Percentiles rank a stretch among this genome's conserved stretches.
These are phyloP conservation scores for Melopsittacus undulatus DNA, from an alignment of 2,797 vertebrate species.

Conservation along the genomic window DNA sequence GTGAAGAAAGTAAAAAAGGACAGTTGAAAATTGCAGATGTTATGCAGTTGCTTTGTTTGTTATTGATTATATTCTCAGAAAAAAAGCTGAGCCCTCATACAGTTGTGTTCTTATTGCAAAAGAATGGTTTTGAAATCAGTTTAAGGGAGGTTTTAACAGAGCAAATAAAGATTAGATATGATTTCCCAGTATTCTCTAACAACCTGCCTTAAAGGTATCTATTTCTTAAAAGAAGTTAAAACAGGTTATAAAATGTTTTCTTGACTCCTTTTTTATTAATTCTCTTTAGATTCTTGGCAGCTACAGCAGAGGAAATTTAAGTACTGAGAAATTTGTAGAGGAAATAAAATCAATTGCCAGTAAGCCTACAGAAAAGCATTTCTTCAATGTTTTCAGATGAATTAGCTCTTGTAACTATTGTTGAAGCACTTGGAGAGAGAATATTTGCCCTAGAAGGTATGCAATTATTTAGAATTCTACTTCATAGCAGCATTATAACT, in stretches of 20 bases:
- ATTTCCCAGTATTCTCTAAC: neutral
- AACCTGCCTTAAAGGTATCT: neutral
- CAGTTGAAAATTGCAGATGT: neutral
- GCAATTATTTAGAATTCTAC: neutral
- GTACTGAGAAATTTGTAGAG: constrained; percentile 84
- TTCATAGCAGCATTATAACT: neutral
- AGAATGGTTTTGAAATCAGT: neutral
- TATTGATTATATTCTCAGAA: neutral
- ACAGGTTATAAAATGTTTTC: neutral
- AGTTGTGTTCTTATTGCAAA: neutral
- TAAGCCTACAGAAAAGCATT: constrained; percentile 87
- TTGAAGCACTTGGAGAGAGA: constrained; percentile 89
- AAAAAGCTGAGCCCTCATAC: neutral
- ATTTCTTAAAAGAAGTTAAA: neutral
- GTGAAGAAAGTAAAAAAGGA: neutral
- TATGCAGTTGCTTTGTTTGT: neutral
- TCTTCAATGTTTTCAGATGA: constrained; percentile 97
- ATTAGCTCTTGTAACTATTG: constrained; percentile 87
- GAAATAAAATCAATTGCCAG: constrained; percentile 94
- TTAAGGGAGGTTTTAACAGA: neutral
- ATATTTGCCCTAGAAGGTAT: constrained; percentile 98
- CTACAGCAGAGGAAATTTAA: constrained; percentile 92
- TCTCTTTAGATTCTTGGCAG: constrained; percentile 89
- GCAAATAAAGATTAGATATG: neutral
- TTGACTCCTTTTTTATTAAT: neutral